Evolutionary conservation across 2,113 vertebrate species (phyloP), one percentile per base, ranked within the genome.

Genomic region (Sula dactylatra): DNA sequence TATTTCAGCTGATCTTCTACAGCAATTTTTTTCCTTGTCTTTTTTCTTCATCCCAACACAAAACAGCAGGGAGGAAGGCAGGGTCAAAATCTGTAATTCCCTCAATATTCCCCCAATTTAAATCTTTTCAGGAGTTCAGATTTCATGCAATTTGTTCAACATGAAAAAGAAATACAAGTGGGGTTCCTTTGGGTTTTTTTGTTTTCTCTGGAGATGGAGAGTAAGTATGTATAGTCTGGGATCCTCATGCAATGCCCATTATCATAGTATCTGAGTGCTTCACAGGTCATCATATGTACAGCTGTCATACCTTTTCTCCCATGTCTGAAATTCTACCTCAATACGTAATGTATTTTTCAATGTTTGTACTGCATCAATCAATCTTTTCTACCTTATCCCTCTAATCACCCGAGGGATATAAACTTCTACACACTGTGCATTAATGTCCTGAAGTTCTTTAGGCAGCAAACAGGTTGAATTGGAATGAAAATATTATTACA

Each of bases 311-410:
- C 66, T 85, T 94, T 55, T 94, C 93, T 65, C 11, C 10, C 4
- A 26, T 73, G 10, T 82, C 86, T 50, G n/a, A 90, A 96, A 92
- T 96, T 93, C 59, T 90, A 92, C 64, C 34, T 94, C 58, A 95
- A 84, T 36, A 97, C 70, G 55, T 73, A 96, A 93, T 78, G 20
- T 77, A 56, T 94, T 97, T 97, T 97, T 83, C 76, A 91, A 81
- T 82, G 62, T 80, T 45, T 90, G 49, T 82, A 86, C 64, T 96
- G 50, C 86, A 77, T 93, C 54, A 94, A 71, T 88, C 88, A 92
- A 84, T 88, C 95, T 95, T 93, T 97, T 97, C 90, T 97, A 86
- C 62, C 56, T 80, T 86, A 83, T 83, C 36, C 55, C 29, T 95
- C 86, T 95, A 61, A 96, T 94, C 32, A 90, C 38, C 54, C 16